Evolutionary conservation across 2,113 vertebrate species (phyloP), one percentile per base, ranked within the genome.

Genomic region (Petroica traversi): DNA sequence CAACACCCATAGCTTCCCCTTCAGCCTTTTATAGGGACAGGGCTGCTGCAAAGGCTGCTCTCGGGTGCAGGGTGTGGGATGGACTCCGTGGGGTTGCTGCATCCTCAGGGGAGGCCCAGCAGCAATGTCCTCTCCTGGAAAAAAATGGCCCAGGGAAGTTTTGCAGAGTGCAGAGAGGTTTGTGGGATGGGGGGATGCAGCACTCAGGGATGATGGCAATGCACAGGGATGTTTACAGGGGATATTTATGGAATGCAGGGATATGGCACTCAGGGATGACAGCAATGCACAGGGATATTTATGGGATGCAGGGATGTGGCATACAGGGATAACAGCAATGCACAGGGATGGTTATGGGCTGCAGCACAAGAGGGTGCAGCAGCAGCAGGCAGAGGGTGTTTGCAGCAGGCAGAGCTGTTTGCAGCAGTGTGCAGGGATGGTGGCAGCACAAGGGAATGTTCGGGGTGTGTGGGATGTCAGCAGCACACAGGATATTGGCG

Each of bases 71-170:
- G 64, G 11, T 5, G 45, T 28, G 52, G 58, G 71, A 19, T 24
- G 52, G 40, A 2, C 36, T 2, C 45, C 19, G 0, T 0, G 23
- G 55, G 45, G 57, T 2, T 31, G 10, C 19, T 75, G 8, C 49
- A 22, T 14, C 55, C 29, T 28, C 7, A 9, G 41, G 33, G 61
- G 26, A 23, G 20, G 15, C 8, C 10, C 57, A 20, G 57, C 34
- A 43, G 57, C 1, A 1, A 11, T 0, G 14, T 40, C 48, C 52
- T 17, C 41, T 41, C 48, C 22, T 9, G 48, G 66, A 15, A 41
- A 38, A 7, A 13, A n/a, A n/a, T n/a, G 36, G 59, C 0, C 2
- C 13, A 19, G 14, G 82, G 41, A 46, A 24, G 25, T 1, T 23
- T 1, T 41, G 11, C 33, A 49, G 78, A 3, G 17, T 1, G 9